Evolutionary conservation across 2,113 vertebrate genomes (phyloP).

Genomic region (Pachycephala philippinensis): DNA sequence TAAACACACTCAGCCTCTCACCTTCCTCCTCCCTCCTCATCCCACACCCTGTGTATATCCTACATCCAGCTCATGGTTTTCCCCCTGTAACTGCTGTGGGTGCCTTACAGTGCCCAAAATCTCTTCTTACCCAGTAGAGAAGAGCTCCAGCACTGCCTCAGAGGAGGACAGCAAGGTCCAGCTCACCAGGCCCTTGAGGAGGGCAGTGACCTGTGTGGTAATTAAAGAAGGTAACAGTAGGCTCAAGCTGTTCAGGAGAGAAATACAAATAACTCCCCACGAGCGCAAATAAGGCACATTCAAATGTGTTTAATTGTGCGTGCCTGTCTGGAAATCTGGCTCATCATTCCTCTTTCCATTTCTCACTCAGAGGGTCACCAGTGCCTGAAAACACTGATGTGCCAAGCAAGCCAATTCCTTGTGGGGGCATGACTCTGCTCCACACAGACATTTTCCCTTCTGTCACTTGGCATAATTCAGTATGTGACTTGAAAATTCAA

Average conservation of each 20-base stretch:
- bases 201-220: background rate
- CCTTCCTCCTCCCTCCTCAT: background rate
- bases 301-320: background rate
- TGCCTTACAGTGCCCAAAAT: background rate
- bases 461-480: conserved; percentile 36
- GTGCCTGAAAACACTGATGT: conserved; percentile 31
- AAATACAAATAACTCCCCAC: background rate
- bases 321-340: conserved; percentile 18
- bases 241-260: background rate
- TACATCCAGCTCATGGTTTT: background rate
- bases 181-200: background rate
- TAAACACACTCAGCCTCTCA: background rate
- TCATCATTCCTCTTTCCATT: background rate
- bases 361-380: conserved; percentile 10
- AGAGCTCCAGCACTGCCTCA: background rate
- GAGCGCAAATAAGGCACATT: background rate
- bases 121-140: background rate
- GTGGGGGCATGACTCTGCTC: background rate
- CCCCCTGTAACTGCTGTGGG: background rate
- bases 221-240: background rate
- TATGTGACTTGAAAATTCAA: conserved; percentile 37
- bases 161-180: background rate
- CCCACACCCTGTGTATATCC: background rate
- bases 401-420: background rate
- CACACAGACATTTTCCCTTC: conserved; percentile 9